Evolutionary conservation across 2,797 vertebrate genomes (phyloP), one percentile per base, ranked within the genome.

Genomic region (Hippopotamyrus pictus): DNA sequence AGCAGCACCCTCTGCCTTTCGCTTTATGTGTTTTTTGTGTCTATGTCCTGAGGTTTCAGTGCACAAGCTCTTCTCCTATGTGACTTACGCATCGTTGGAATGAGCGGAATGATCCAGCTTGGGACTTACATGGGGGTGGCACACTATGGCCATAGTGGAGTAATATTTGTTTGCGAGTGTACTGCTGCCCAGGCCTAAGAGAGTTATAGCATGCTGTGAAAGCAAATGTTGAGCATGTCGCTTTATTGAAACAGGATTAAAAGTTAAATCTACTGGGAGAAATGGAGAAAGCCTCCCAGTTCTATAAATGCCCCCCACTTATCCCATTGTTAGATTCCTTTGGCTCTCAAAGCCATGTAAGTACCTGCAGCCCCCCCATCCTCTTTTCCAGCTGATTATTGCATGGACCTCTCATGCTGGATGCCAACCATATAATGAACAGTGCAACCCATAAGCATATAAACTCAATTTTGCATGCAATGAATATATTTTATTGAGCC

Each of bases 271-370:
- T 88, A 62, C 90, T 88, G 89, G 88, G 90, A 91, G 91, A 90
- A 88, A 76, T 25, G 1, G 89, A 90, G 2, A 9, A 84, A 44
- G 62, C 89, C 87, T 88, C 79, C 89, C 84, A 86, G 76, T 84
- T 82, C 37, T 86, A 17, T 88, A 76, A 90, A 92, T 91, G 89
- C 59, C 88, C 86, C 92, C 85, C 90, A 29, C 44, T 51, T 91
- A 92, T 93, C 92, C 90, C 88, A 89, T 54, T 82, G 51, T 82
- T 93, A 93, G 25, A 93, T 92, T 91, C 91, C 88, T 59, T 5
- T 12, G 76, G 91, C 93, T 90, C 88, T 29, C 33, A 83, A n/a
- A 65, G 82, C 82, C 90, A 83, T 88, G 88, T 84, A 91, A 90
- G 86, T 50, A 91, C 88, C 22, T 37, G 14, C 25, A 44, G 4